A percentile compares a stretch with the other conserved stretches of the same genome.
These are phyloP conservation scores for Nibea coibor DNA, from an alignment of 2,113 vertebrate species.

Conservation along the genomic window DNA sequence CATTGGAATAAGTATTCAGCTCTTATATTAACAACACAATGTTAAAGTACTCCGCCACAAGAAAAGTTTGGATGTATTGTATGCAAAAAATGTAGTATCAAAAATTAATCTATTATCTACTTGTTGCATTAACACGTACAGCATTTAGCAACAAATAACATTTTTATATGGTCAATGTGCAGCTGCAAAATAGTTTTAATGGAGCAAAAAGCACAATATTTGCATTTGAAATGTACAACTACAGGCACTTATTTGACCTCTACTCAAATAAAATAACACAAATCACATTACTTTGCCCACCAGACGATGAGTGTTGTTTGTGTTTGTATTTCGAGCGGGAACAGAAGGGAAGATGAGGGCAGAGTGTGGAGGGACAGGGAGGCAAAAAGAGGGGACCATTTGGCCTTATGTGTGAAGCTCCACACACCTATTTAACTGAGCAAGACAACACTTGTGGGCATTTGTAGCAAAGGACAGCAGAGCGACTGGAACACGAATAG, in stretches of 20 bases:
- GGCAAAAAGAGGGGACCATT: slow-evolving; percentile 77
- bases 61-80: background rate
- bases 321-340: slow-evolving; percentile 41
- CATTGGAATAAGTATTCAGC: background rate
- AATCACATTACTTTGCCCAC: background rate
- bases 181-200: background rate
- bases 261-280: background rate
- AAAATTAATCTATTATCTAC: background rate
- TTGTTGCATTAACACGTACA: background rate
- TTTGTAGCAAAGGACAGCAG: slow-evolving; percentile 18
- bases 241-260: background rate
- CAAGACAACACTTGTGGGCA: slow-evolving; percentile 20
- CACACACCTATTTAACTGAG: slow-evolving; percentile 82
- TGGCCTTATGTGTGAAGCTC: slow-evolving; percentile 80
- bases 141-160: too few relatives aligned
- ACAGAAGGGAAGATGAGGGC: slow-evolving; percentile 45
- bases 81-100: background rate
- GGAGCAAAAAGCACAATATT: background rate
- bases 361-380: slow-evolving; percentile 32
- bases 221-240: background rate
- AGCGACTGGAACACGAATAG: background rate
- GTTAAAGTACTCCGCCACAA: background rate
- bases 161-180: too few relatives aligned
- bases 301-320: slow-evolving; percentile 27
- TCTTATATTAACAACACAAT: background rate